Base-by-base conservation (phyloP, 2,888 invertebrate species). In the Apamea monoglypha region DNA sequence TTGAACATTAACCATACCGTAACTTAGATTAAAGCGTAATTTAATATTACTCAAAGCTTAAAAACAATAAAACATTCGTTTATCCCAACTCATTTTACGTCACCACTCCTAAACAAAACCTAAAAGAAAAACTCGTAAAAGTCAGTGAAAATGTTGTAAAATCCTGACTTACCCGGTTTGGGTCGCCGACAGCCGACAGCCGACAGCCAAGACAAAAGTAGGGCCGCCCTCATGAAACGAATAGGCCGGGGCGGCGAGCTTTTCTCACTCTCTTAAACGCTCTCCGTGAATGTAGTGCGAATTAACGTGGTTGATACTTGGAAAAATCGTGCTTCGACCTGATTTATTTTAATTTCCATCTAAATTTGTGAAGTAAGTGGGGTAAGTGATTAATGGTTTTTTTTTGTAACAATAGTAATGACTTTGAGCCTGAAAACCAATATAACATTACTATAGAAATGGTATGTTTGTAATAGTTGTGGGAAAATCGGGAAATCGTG, bases 241-340 rank as follows among this genome's bases (percentile, higher is more conserved):
- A 96, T 95, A 96, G 95, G 96, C 95, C 94, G 94, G 93, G 93
- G 95, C 95, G 95, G 94, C 95, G 92, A 96, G 96, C 96, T 96
- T 96, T 96, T 96, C 96, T 96, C 96, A 96, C 96, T 96, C 96
- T 95, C 96, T 95, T 96, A 96, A 96, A 96, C 94, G 93, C 94
- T 94, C 94, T 93, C 91, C 91, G 90, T 92, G 91, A 91, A 88
- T 93, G 83, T 91, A 95, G 89, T 36, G 74, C 82, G 92, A 86
- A 64, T 21, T 2, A 71, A 0, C 2, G 0, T 18, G 66, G 44
- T 94, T 94, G 94, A 92, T 94, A 92, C 92, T 94, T 91, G 53
- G 7, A 53, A 67, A 44, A 53, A 74, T 21, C 21, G 5, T 32
- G 8, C n/a, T 74, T 29, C 2, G n/a, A 73, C 7, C 36, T 71